Evolutionary conservation across 35 echinoderm and acorn worm species (phyloP), one percentile per base, ranked within the genome.

Genomic region (Heliocidaris tuberculata): DNA sequence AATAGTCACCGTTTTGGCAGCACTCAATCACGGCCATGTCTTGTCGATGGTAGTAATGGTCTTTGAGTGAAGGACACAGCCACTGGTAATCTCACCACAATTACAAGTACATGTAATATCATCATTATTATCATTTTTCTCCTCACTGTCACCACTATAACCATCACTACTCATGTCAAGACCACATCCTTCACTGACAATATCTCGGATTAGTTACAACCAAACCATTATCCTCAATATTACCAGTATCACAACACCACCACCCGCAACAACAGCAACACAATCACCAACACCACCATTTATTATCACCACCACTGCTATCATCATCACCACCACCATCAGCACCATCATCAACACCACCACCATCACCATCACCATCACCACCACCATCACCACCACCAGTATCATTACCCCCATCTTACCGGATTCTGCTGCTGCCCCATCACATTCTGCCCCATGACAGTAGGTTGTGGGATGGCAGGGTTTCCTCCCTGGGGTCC

Each of bases 311-410:
- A 93, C 9, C 92, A 93, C 6, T 27, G 27, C 27, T 42, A 93
- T 93, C 91, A 93, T 24, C 92, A 93, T 93, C 92, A 93, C 12
- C 92, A 93, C 0, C 92, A 93, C 13, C 92, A 93, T 49, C 92
- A 59, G 3, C 92, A 93, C n/a, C 42, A 31, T 24, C 30, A 93
- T 93, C 92, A 56, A n/a, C 92, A 93, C 59, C 10, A 93, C 9
- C 92, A 93, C 12, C 29, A 93, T 11, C 92, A 93, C 27, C 92
- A 93, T 11, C 48, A 93, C 9, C 47, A 50, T n/a, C 9, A 93
- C 50, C 49, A 93, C 12, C 49, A 93, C 27, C 49, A 93, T 0
- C 48, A 93, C n/a, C 17, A 93, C 16, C 92, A 93, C 24, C 24
- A 54, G 5, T 0, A 93, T 50, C 92, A 93, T 93, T 0, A 93